Evolutionary conservation across 2,888 invertebrate genomes (phyloP), one percentile per base, ranked within the genome.

Genomic region (Gymnocheta viridis): DNA sequence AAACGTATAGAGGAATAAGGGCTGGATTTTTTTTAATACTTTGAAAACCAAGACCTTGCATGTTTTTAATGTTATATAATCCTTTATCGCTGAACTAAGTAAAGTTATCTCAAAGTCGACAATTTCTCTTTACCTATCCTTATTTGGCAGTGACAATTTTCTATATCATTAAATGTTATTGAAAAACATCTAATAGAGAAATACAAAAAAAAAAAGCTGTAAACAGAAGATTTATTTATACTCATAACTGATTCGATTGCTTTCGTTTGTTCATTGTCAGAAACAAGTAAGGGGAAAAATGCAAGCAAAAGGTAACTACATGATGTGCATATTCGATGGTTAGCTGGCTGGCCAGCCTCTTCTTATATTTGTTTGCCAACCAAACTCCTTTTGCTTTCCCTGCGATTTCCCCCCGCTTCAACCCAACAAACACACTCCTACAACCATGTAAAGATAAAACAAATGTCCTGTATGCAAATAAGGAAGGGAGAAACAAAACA

Each of bases 391-490:
- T 7, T 47, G 17, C 35, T 38, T 38, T 5, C 4, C 14, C 22
- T 24, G 38, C 41, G 0, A 41, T 3, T 14, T 22, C 19, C 49
- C 27, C 14, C 4, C 12, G 4, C 27, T 6, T 54, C 2, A 14
- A 19, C 17, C 24, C 24, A 56, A 27, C 10, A 24, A 51, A 41
- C 49, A 27, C 56, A 32, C 47, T 19, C 60, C 67, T 12, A 51
- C 62, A 32, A 54, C 19, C 5, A n/a, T 12, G 35, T 38, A 54
- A 58, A 54, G 73, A 54, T 56, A 81, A 64, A 77, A 58, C 51
- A 81, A 82, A 64, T 74, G 77, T 66, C 62, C 69, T 77, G 58
- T 64, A 73, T 79, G 79, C 32, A 78, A 79, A 77, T 69, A 74
- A 41, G 77, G 60, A 69, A 58, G 32, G 27, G 12, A 24, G 29